Conservation (phyloP, 2,113 vertebrate genomes). For the Embiotoca jacksoni region DNA sequence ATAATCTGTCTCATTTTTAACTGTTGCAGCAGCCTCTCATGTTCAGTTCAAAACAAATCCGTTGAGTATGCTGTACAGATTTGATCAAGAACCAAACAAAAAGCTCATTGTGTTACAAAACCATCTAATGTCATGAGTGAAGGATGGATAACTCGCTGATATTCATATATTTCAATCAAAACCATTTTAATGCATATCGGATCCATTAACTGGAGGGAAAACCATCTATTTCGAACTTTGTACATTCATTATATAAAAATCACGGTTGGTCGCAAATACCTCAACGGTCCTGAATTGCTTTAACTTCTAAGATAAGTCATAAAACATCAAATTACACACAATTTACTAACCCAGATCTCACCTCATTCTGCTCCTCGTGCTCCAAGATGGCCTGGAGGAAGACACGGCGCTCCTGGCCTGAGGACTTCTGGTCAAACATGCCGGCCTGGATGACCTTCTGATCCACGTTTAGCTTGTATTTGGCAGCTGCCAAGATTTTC, state of each 20-base stretch:
- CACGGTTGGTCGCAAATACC: not conserved
- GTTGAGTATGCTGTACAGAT: not conserved
- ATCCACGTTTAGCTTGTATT: constrained; percentile 99
- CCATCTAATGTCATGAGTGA: not conserved
- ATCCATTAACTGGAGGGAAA: not conserved
- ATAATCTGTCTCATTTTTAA: not conserved
- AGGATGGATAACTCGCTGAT: constrained; percentile 2
- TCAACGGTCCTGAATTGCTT: too few relatives aligned
- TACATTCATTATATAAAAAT: not conserved
- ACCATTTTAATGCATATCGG: not conserved
- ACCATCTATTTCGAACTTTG: not conserved
- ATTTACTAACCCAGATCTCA: constrained; percentile 55
- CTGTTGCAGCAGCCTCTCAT: not conserved
- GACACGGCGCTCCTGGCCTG: constrained; percentile 92
- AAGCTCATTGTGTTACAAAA: not conserved
- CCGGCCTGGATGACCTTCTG: constrained; percentile 99
- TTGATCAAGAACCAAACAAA: not conserved
- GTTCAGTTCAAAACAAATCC: constrained; percentile 8
- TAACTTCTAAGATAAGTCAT: not conserved
- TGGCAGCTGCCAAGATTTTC: constrained; percentile 96
- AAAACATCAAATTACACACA: not conserved
- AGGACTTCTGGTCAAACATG: constrained; percentile 99
- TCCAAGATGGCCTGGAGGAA: constrained; percentile 98
- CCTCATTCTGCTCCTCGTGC: constrained; percentile 98
- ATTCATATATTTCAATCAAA: constrained; percentile 29